These are phyloP conservation scores for Drosophila peninsularis DNA, from an alignment of 2,888 invertebrate genomes.

Conservation along the genomic window DNA sequence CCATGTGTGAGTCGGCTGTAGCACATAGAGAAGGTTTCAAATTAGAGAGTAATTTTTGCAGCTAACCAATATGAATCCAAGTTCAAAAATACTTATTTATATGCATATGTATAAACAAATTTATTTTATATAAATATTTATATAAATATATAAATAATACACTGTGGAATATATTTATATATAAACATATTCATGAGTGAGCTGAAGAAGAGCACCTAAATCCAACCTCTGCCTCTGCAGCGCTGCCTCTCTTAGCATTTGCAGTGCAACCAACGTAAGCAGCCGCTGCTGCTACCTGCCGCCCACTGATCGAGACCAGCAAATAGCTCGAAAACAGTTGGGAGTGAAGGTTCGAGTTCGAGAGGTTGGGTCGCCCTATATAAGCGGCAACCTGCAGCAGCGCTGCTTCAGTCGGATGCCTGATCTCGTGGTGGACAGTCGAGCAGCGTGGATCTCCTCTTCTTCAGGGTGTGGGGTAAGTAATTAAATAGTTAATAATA, in stretches of 20 bases:
- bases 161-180: too few species aligned
- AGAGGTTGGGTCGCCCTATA: background rate
- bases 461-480: background rate
- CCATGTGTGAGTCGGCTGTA: too few species aligned
- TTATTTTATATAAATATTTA: too few species aligned
- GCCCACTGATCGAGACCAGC: background rate
- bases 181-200: too few species aligned
- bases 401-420: background rate
- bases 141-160: too few species aligned
- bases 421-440: background rate
- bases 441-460: background rate
- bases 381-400: background rate
- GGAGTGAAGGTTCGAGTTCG: background rate
- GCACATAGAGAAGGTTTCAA: too few species aligned
- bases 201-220: too few species aligned
- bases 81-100: too few species aligned
- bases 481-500: background rate
- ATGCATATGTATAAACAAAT: too few species aligned
- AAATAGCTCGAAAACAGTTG: background rate
- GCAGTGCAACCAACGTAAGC: background rate
- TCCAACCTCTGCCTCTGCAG: background rate
- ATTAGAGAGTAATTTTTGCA: too few species aligned
- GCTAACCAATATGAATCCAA: too few species aligned
- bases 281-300: background rate
- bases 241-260: too few species aligned